Percentiles rank a stretch among this genome's conserved stretches.
These are phyloP conservation scores for Amphilophus citrinellus DNA, from an alignment of 2,113 vertebrate genomes.

Conservation along the genomic window DNA sequence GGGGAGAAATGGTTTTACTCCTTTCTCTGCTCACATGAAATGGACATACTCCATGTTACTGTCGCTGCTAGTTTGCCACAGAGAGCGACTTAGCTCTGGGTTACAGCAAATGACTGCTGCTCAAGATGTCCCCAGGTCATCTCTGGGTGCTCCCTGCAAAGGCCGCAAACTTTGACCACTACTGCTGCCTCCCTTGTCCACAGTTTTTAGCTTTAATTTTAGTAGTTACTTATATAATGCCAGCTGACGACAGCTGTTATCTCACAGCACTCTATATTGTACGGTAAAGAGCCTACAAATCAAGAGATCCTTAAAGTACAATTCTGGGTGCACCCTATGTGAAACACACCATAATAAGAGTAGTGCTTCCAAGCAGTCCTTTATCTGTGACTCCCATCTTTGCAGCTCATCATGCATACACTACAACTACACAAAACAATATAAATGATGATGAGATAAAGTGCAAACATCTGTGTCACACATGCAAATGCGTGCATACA, in stretches of 20 bases:
- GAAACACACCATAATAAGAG: not conserved
- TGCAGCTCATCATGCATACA: not conserved
- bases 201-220: not conserved
- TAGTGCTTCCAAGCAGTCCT: not conserved
- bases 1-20: slow-evolving; percentile 30
- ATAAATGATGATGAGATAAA: not conserved
- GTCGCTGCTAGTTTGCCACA: not conserved
- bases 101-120: slow-evolving; percentile 86
- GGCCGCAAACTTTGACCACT: not conserved
- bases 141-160: slow-evolving; percentile 72
- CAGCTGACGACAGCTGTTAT: not conserved
- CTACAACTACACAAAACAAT: not conserved
- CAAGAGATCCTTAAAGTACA: not conserved
- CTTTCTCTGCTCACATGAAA: slow-evolving; percentile 27
- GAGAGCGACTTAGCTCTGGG: slow-evolving; percentile 70
- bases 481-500: not conserved
- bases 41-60: not conserved
- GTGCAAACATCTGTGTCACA: not conserved
- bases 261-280: not conserved
- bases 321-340: not conserved
- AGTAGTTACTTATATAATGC: not conserved
- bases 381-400: not conserved
- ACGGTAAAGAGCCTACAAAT: not conserved
- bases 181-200: not conserved
- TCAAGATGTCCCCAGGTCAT: slow-evolving; percentile 29